A percentile compares a stretch with the other conserved stretches of the same genome.
phyloP scores from a whole-genome alignment of 2,888 invertebrate species.

The Bombylius discolor region DNA sequence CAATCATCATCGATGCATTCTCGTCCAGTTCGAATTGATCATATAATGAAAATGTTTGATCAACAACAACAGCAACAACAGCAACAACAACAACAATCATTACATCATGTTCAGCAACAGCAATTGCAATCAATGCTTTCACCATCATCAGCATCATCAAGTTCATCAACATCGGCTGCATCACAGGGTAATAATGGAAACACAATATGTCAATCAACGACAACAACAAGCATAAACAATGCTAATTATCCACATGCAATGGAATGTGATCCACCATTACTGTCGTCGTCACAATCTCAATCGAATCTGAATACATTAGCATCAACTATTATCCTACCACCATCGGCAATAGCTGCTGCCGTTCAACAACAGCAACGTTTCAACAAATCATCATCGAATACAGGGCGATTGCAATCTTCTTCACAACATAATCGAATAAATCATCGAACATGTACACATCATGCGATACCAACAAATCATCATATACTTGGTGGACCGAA shows the following conservation, averaged over 20 bases:
- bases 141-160: slow-evolving; percentile 16
- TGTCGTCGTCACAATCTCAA: slow-evolving; percentile 20
- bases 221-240: slow-evolving; percentile 13
- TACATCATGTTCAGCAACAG: slow-evolving; percentile 20
- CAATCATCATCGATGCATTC: slow-evolving; percentile 12
- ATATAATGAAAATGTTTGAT: slow-evolving; percentile 20
- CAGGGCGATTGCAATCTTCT: slow-evolving; percentile 16
- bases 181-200: slow-evolving; percentile 9
- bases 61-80: slow-evolving; percentile 16
- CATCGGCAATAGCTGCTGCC: slow-evolving; percentile 16
- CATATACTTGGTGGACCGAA: background rate
- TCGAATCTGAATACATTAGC: slow-evolving; percentile 13
- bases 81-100: slow-evolving; percentile 14
- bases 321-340: slow-evolving; percentile 20
- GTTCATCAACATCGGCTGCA: slow-evolving; percentile 14
- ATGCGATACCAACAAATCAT: background rate
- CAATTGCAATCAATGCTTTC: slow-evolving; percentile 23
- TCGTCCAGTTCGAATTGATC: slow-evolving; percentile 20
- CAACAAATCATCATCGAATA: slow-evolving; percentile 16
- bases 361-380: slow-evolving; percentile 7
- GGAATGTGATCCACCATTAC: slow-evolving; percentile 64
- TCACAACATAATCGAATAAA: slow-evolving; percentile 17
- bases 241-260: slow-evolving; percentile 45
- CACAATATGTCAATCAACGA: slow-evolving; percentile 10
- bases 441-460: slow-evolving; percentile 4